Conservation (phyloP, 2,113 vertebrate species). For the Coptodon bakossiorum region DNA sequence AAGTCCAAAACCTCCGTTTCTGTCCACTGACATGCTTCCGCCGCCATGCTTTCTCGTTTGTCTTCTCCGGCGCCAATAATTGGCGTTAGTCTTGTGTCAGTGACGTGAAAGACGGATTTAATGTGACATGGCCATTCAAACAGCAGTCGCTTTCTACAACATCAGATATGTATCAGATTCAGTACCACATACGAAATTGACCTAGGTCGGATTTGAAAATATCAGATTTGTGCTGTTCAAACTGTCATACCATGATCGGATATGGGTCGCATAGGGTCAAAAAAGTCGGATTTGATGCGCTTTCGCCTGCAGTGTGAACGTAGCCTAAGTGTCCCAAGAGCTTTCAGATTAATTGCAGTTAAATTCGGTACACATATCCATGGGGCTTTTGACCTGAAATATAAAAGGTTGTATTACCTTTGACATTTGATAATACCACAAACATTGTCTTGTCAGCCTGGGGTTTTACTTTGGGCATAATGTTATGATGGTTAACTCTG, state of each 20-base stretch:
- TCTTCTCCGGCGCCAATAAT: fast-evolving
- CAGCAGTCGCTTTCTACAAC: fast-evolving
- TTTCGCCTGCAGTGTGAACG: background rate
- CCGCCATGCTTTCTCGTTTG: background rate
- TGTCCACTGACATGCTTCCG: fast-evolving
- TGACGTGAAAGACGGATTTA: background rate
- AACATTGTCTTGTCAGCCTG: background rate
- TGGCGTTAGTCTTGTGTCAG: background rate
- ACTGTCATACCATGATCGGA: fast-evolving
- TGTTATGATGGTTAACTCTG: background rate
- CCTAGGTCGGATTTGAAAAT: background rate
- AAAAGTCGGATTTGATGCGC: fast-evolving
- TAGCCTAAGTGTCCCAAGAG: background rate
- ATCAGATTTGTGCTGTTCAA: background rate
- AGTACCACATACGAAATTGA: background rate
- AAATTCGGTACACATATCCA: background rate
- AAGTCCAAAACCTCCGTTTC: background rate
- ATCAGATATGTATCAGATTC: background rate
- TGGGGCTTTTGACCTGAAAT: background rate
- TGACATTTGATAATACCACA: background rate
- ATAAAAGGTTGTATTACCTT: background rate
- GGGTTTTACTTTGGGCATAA: background rate
- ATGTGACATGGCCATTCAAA: fast-evolving
- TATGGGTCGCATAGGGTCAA: fast-evolving
- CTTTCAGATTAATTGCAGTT: background rate